These are phyloP conservation scores for Paradisaea rubra DNA, from an alignment of 2,113 vertebrate species.

Conservation along the genomic window DNA sequence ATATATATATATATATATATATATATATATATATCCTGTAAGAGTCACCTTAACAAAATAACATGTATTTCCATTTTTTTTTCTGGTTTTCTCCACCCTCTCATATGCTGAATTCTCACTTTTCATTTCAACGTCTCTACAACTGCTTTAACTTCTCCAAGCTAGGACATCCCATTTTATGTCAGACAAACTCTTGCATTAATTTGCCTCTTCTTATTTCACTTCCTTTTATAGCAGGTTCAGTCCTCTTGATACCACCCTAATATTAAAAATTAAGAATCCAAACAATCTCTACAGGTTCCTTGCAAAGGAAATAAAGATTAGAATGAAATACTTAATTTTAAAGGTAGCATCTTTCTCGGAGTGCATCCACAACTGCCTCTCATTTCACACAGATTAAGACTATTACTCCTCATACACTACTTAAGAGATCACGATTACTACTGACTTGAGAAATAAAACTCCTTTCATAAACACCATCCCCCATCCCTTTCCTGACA, in stretches of 20 bases:
- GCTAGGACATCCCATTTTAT: background rate
- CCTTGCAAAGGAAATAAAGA: background rate
- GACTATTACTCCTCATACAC: background rate
- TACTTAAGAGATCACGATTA: background rate
- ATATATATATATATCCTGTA: background rate
- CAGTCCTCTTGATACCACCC: background rate
- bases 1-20: too few species aligned
- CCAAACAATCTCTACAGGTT: background rate
- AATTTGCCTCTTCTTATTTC: background rate
- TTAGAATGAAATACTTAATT: background rate
- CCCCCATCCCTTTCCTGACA: background rate
- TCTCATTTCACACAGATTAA: background rate
- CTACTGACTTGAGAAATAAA: background rate
- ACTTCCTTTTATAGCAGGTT: background rate
- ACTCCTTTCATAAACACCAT: background rate
- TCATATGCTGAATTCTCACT: background rate
- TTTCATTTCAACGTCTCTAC: background rate
- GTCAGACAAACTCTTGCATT: background rate
- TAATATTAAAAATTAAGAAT: background rate
- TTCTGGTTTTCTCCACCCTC: background rate
- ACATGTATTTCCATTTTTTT: background rate
- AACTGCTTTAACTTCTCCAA: background rate
- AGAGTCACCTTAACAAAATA: background rate
- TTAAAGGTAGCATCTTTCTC: background rate
- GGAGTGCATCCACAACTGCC: background rate